Percentiles rank a stretch among this genome's conserved stretches.
Conservation (phyloP, 2,888 invertebrate species). For the Rhaphigaster nebulosa region DNA sequence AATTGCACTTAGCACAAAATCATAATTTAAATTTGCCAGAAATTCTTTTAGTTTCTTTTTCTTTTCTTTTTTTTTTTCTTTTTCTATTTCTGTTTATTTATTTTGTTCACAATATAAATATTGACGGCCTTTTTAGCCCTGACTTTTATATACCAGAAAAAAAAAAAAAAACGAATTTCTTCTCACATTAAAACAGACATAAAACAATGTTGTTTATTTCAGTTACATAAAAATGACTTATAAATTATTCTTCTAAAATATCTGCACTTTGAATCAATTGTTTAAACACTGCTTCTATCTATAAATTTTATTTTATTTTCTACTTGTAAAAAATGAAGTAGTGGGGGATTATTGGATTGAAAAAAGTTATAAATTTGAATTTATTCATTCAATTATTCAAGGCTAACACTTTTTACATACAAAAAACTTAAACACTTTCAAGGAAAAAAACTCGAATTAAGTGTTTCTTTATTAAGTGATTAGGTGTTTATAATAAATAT, state of each 20-base stretch:
- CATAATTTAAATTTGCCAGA: conserved; percentile 54
- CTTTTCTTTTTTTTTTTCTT: not conserved
- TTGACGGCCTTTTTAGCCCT: conserved; percentile 38
- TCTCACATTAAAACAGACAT: conserved; percentile 57
- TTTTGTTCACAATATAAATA: conserved; percentile 43
- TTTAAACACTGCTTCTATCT: not conserved
- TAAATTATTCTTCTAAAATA: conserved; percentile 16
- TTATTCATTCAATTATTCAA: not conserved
- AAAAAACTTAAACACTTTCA: not conserved
- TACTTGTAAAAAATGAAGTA: not conserved
- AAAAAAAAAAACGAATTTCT: not conserved
- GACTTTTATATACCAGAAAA: conserved; percentile 21
- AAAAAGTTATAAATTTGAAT: not conserved
- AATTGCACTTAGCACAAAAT: conserved; percentile 59
- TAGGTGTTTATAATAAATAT: not conserved
- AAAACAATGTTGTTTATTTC: conserved; percentile 27
- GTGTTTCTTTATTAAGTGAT: not conserved
- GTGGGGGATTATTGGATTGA: not conserved
- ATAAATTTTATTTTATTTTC: not conserved
- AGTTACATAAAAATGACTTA: conserved; percentile 46
- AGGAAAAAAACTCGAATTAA: not conserved
- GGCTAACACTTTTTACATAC: not conserved
- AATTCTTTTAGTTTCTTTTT: conserved; percentile 40
- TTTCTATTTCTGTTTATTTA: conserved; percentile 37
- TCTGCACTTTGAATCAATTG: conserved; percentile 30